Evolutionary conservation across 2,113 vertebrate species (phyloP).

Genomic region (Callocephalon fimbriatum): DNA sequence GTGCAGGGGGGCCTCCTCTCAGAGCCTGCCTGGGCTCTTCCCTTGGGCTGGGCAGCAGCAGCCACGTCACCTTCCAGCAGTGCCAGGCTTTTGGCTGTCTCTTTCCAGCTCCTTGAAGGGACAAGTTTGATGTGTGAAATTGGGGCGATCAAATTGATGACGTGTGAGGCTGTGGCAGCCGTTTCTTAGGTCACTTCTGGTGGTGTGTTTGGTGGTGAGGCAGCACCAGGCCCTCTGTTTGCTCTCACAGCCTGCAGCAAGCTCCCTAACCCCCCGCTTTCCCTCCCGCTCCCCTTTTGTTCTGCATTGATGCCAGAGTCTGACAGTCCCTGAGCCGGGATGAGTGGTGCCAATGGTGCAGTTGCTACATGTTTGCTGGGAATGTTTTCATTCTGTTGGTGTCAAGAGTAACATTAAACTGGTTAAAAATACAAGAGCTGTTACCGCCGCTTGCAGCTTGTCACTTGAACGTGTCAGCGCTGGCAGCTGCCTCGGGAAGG

Average conservation of each 20-base stretch:
- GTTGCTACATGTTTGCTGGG: background rate
- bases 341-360: background rate
- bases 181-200: background rate
- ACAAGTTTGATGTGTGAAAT: background rate
- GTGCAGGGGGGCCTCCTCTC: background rate
- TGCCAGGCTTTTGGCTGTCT: background rate
- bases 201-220: background rate
- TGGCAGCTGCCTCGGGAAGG: background rate
- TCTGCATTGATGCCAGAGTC: background rate
- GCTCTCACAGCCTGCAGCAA: background rate
- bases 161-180: accelerated
- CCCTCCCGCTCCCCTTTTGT: background rate
- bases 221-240: background rate
- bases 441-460: accelerated
- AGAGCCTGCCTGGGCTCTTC: background rate
- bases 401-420: background rate
- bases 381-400: background rate
- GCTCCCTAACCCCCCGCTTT: background rate
- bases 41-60: background rate
- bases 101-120: background rate
- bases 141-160: too few relatives aligned
- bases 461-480: background rate
- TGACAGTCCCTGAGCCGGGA: background rate
- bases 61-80: accelerated
- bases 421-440: background rate